Evolutionary conservation across 2,797 vertebrate species (phyloP).

Genomic region (Paratrypauchen microcephalus): DNA sequence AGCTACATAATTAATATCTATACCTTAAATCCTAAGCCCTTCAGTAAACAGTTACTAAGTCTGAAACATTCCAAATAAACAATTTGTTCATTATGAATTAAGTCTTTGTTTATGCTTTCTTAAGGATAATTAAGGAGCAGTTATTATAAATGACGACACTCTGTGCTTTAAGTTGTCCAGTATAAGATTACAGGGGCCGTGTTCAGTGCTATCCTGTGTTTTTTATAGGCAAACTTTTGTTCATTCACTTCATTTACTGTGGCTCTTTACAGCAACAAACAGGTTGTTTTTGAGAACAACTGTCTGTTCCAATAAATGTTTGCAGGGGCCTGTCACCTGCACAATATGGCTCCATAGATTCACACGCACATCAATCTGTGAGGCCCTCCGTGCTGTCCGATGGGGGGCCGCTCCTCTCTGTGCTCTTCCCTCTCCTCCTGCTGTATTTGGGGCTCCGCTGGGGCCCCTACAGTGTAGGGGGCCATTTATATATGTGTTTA

Average conservation of each 20-base stretch:
- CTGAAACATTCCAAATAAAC: too few species aligned
- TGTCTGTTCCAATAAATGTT: background rate
- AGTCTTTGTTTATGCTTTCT: too few species aligned
- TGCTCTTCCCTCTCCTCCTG: conserved; percentile 21
- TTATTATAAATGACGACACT: too few species aligned
- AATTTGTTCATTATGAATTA: too few species aligned
- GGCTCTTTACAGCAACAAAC: background rate
- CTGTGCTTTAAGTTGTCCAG: too few species aligned
- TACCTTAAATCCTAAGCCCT: too few species aligned
- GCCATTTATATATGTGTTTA: conserved; percentile 35
- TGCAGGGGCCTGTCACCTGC: background rate
- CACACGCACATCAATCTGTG: conserved; percentile 67
- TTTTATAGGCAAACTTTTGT: background rate
- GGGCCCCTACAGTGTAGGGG: conserved; percentile 27
- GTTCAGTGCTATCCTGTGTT: too few species aligned
- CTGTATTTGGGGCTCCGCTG: conserved; percentile 38
- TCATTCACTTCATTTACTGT: background rate
- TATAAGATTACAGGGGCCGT: background rate
- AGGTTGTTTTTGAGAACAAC: background rate
- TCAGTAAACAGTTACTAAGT: too few species aligned
- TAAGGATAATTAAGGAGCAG: too few species aligned
- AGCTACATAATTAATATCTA: too few species aligned
- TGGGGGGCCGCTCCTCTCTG: conserved; percentile 45
- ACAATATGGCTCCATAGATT: conserved; percentile 51
- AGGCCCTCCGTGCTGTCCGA: conserved; percentile 51